Percentiles rank a stretch among this genome's conserved stretches.
Conservation (phyloP, 92 coral and sea anemone species). For the Zoanthus solanderi region DNA sequence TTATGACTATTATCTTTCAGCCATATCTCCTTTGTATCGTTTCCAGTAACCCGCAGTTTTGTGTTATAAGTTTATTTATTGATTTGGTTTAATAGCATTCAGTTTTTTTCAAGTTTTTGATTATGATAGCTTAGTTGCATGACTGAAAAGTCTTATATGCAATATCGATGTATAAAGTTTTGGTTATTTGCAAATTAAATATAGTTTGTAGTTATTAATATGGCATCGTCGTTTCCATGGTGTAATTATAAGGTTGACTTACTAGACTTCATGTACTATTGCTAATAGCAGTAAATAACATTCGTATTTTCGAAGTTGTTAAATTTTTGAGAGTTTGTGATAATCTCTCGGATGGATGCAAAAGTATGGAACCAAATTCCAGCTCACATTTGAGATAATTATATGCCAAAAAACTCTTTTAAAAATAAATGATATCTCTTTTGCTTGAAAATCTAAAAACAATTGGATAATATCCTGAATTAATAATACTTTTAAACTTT, state of each 20-base stretch:
- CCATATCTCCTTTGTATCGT: neutral
- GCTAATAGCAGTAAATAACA: neutral
- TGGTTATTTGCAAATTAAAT: slow-evolving; percentile 12
- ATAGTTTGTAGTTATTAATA: neutral
- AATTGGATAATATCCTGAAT: no score
- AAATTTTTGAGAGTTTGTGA: no score
- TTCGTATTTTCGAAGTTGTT: neutral
- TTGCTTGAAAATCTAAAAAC: no score
- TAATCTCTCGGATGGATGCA: no score
- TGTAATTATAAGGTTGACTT: neutral
- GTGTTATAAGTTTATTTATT: neutral
- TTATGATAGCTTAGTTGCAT: neutral
- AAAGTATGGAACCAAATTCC: no score
- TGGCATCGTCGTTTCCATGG: slow-evolving; percentile 41
- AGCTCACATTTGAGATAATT: no score
- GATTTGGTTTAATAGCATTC: neutral
- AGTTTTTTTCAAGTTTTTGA: neutral
- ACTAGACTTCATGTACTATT: neutral
- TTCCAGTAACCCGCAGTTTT: neutral
- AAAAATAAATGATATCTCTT: no score
- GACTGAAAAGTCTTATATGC: neutral
- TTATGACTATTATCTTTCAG: neutral
- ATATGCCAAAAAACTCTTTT: no score
- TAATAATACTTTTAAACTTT: no score
- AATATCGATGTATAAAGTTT: neutral